These are phyloP conservation scores for Datnioides undecimradiatus DNA, from an alignment of 2,113 vertebrate species.

Conservation along the genomic window DNA sequence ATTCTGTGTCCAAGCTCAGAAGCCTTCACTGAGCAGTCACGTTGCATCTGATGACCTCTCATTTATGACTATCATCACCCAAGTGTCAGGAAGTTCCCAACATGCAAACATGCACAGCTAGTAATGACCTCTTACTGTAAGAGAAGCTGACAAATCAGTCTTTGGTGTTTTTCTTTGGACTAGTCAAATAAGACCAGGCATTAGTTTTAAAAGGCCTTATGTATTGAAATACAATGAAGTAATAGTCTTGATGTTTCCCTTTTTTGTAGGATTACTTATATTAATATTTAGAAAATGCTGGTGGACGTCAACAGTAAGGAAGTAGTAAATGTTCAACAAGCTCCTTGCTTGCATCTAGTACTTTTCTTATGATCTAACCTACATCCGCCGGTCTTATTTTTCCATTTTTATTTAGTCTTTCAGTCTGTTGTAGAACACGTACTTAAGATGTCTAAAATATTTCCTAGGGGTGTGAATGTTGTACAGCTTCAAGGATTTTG, in stretches of 20 bases:
- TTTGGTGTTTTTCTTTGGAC: background rate
- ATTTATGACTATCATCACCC: slow-evolving; percentile 51
- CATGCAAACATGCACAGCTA: slow-evolving; percentile 21
- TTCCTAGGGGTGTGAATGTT: slow-evolving; percentile 20
- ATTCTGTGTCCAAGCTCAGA: background rate
- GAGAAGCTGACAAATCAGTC: slow-evolving; percentile 19
- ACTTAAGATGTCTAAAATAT: background rate
- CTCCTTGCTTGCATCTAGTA: slow-evolving; percentile 8
- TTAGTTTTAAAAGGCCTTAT: slow-evolving; percentile 50
- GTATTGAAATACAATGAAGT: slow-evolving; percentile 4
- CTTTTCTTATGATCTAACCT: slow-evolving; percentile 14
- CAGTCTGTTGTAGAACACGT: background rate
- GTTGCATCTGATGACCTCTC: slow-evolving; percentile 29
- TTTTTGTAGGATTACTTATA: background rate
- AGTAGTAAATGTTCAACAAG: slow-evolving; percentile 25
- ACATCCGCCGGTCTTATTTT: background rate
- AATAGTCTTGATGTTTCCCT: background rate
- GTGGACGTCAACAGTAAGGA: background rate
- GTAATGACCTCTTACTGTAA: slow-evolving; percentile 14
- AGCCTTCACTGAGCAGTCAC: background rate
- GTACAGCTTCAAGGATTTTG: slow-evolving; percentile 50
- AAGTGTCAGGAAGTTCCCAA: slow-evolving; percentile 25
- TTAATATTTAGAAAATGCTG: slow-evolving; percentile 23
- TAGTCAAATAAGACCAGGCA: background rate
- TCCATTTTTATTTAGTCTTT: background rate